Evolutionary conservation across 2,888 invertebrate species (phyloP), one percentile per base, ranked within the genome.

Genomic region (Phyto melanocephala): DNA sequence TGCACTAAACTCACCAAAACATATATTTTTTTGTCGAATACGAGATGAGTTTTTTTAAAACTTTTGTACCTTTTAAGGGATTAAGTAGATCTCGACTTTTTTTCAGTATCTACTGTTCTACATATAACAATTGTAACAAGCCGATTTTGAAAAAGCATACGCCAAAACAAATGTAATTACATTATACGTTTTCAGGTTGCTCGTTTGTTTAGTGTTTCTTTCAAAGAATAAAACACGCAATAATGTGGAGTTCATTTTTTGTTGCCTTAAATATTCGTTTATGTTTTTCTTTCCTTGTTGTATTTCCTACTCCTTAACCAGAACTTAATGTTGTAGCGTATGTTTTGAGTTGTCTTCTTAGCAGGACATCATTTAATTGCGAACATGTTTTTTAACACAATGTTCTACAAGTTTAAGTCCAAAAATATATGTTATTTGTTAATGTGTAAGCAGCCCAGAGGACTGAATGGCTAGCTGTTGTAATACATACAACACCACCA

Each of bases 281-380:
- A 10, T 35, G 24, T 45, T 33, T 60, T 60, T 42, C 72, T 45
- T 52, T 77, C 45, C 45, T 24, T 52, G 22, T 62, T 52, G 50
- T 28, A 42, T 52, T 80, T 70, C 24, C 47, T 62, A 28, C 75
- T 80, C 62, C 58, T 80, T 63, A 71, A 71, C 52, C 58, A 47
- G 67, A 70, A 54, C 75, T 79, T 70, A 28, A 76, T 82, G 82
- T 82, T 79, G 65, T 62, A 62, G 75, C 54, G 71, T 79, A 76
- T 82, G 82, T 82, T 82, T 82, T 79, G 54, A 56, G 71, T 82
- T 81, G 83, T 84, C 83, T 79, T 85, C 90, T 85, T 89, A 87
- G 90, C 89, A 89, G 89, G 90, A 90, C 90, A 89, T 89, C 89
- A 88, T 90, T 89, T 89, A 89, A 89, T 89, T 89, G 89, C 89